Conservation (phyloP, 64 coral and sea anemone genomes). For the Stylophora pistillata region DNA sequence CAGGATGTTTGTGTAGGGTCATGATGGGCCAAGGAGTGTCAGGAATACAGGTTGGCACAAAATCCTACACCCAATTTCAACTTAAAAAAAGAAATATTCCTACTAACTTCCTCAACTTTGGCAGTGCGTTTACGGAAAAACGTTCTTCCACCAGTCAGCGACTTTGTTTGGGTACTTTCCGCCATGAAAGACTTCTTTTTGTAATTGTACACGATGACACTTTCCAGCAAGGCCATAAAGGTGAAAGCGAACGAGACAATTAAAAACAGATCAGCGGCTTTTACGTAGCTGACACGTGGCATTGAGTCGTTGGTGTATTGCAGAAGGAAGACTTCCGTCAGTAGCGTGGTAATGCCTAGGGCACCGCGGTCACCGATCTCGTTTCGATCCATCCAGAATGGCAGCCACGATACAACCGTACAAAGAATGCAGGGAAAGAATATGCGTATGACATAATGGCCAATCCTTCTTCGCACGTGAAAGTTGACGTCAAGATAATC, state of each 20-base stretch:
- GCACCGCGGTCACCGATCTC: conserved; percentile 77
- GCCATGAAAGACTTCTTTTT: not conserved
- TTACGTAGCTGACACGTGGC: conserved; percentile 76
- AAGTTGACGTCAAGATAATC: conserved; percentile 56
- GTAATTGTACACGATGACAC: conserved; percentile 65
- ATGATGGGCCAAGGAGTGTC: no score
- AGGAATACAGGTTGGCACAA: not conserved
- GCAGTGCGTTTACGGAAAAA: not conserved
- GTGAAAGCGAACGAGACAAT: conserved; percentile 64
- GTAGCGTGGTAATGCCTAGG: conserved; percentile 60
- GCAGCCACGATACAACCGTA: conserved; percentile 64
- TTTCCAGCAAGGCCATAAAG: conserved; percentile 58
- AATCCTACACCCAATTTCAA: not conserved
- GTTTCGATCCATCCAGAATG: conserved; percentile 72
- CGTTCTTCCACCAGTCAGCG: not conserved
- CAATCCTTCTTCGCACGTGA: conserved; percentile 52
- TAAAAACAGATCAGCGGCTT: conserved; percentile 69
- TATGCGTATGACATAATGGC: conserved; percentile 64
- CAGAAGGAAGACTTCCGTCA: conserved; percentile 64
- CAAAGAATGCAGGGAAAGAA: conserved; percentile 83
- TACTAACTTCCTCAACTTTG: not conserved
- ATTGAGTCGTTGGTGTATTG: conserved; percentile 65
- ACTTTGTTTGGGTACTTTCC: not conserved
- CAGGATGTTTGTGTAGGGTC: no score
- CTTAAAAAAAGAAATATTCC: not conserved